Percentiles rank a stretch among this genome's conserved stretches.
phyloP scores from a whole-genome alignment of 1,140 invertebrate genomes.

The Pachyrhynchus sulphureomaculatus region DNA sequence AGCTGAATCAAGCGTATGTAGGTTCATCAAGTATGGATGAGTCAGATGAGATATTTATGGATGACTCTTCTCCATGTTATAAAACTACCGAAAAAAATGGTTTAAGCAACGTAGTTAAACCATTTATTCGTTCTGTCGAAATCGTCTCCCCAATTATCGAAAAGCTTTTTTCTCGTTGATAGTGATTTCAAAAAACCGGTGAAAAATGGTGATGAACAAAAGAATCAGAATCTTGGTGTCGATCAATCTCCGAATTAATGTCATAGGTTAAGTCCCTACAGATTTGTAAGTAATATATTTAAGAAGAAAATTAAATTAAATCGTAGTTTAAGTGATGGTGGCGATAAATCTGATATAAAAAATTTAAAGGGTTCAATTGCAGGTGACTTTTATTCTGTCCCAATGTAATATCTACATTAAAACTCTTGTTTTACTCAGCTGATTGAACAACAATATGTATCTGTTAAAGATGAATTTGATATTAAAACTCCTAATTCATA shows the following conservation, averaged over 20 bases:
- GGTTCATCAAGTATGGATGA: slow-evolving; percentile 24
- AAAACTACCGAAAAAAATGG: slow-evolving; percentile 20
- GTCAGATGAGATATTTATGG: slow-evolving; percentile 37
- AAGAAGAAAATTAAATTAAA: slow-evolving; percentile 25
- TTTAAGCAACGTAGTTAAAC: slow-evolving; percentile 9
- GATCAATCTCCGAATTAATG: neutral
- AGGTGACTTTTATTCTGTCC: slow-evolving; percentile 23
- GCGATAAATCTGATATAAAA: slow-evolving; percentile 15
- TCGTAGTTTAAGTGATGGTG: slow-evolving; percentile 38
- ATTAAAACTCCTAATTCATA: no score
- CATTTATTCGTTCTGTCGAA: slow-evolving; percentile 23
- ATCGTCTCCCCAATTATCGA: slow-evolving; percentile 44
- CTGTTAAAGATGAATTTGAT: no score
- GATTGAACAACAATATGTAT: no score
- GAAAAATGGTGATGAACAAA: slow-evolving; percentile 13
- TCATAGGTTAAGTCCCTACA: slow-evolving; percentile 24
- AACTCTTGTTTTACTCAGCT: no score
- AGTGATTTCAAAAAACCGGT: slow-evolving; percentile 14
- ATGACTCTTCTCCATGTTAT: slow-evolving; percentile 17
- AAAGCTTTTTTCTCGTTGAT: slow-evolving; percentile 41
- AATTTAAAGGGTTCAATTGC: slow-evolving; percentile 10
- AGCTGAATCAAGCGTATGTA: slow-evolving; percentile 25
- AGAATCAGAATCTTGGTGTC: slow-evolving; percentile 46
- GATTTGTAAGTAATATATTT: slow-evolving; percentile 27
- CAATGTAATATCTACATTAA: slow-evolving; percentile 15